Conservation (phyloP, 2,113 vertebrate species). For the Pongo pygmaeus region DNA sequence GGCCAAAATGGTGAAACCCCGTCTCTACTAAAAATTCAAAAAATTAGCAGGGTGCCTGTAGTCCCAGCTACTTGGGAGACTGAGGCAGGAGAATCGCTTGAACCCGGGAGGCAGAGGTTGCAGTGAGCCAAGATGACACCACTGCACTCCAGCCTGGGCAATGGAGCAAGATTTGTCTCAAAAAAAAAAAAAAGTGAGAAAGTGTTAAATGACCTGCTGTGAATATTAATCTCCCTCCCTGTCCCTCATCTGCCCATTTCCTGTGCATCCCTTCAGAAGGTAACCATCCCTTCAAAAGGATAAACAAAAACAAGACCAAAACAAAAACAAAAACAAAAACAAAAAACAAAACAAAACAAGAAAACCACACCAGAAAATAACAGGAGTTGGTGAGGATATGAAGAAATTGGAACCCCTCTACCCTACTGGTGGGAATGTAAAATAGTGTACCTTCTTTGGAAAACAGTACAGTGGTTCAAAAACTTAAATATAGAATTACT, state of each 20-base stretch:
- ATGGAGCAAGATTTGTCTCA: not conserved
- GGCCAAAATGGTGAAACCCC: not conserved
- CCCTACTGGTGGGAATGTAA: not conserved
- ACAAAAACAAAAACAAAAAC: not conserved
- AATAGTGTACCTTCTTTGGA: not conserved
- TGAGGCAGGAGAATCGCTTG: not conserved
- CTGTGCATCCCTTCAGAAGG: not conserved
- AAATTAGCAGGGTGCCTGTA: not conserved
- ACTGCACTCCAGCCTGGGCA: not conserved
- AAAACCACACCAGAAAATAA: not conserved
- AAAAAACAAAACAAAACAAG: not conserved
- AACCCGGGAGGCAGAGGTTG: not conserved
- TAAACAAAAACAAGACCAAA: not conserved
- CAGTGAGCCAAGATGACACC: not conserved
- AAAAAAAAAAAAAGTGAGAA: not conserved
- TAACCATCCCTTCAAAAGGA: not conserved
- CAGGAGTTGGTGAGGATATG: not conserved
- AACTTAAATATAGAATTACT: not conserved
- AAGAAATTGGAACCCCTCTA: not conserved
- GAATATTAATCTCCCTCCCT: not conserved
- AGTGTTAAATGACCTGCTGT: not conserved
- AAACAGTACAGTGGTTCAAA: not conserved
- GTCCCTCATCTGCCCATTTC: not conserved
- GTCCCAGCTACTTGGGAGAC: not conserved
- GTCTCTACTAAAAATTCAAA: not conserved